Evolutionary conservation across 1,140 invertebrate genomes (phyloP).

Genomic region (Paraescarpia echinospica): DNA sequence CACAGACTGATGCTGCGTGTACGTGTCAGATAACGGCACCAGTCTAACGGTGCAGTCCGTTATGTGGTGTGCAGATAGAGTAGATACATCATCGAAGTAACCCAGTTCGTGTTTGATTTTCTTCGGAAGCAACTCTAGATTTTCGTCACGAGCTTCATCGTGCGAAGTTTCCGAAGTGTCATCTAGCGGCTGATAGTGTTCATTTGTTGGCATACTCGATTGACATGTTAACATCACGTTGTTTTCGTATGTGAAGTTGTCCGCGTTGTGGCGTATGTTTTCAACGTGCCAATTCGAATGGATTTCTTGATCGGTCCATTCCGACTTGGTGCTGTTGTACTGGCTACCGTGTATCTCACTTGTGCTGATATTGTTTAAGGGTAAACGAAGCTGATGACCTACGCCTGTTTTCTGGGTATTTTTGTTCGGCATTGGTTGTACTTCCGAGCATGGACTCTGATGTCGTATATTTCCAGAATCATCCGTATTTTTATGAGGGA

Average conservation of each 20-base stretch:
- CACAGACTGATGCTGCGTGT: not conserved
- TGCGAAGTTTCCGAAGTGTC: not conserved
- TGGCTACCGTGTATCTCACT: not conserved
- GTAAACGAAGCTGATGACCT: not conserved
- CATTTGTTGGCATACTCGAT: not conserved
- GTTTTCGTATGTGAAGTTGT: not conserved
- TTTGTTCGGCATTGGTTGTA: not conserved
- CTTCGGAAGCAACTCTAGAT: not conserved
- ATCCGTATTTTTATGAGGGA: no score
- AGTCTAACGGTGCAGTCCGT: not conserved
- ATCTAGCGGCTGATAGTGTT: not conserved
- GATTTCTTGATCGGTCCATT: not conserved
- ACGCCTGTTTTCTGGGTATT: not conserved
- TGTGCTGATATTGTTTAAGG: not conserved
- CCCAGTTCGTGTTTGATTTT: not conserved
- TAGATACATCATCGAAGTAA: not conserved
- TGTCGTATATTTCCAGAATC: no score
- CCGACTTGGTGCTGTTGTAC: not conserved
- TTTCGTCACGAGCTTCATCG: not conserved
- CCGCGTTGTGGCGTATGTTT: not conserved
- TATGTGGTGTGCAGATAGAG: not conserved
- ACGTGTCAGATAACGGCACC: not conserved
- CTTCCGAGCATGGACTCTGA: no score
- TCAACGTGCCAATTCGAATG: not conserved
- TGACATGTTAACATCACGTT: not conserved